Conservation (phyloP, 1,140 invertebrate species). For the Coptotermes formosanus region DNA sequence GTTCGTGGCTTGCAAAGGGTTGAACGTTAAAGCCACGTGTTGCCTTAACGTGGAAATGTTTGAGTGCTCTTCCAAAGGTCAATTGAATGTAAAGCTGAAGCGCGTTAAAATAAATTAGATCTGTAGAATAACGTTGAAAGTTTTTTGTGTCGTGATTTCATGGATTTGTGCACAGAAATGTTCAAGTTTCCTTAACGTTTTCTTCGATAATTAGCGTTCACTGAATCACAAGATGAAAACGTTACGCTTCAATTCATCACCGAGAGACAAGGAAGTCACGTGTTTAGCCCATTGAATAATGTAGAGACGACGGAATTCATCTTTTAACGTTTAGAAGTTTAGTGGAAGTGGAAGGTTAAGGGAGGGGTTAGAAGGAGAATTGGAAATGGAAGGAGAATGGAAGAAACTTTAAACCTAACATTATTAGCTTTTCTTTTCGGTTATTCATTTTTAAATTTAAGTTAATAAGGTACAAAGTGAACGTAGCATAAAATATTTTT, state of each 20-base stretch:
- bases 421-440: neutral
- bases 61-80: neutral
- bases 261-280: neutral
- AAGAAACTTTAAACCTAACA: neutral
- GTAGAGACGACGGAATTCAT: neutral
- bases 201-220: slow-evolving; percentile 12
- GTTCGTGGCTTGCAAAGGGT: too few species aligned
- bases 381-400: neutral
- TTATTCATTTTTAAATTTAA: neutral
- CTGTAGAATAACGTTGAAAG: neutral
- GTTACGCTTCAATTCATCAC: neutral
- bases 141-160: neutral
- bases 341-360: neutral
- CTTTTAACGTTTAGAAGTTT: neutral
- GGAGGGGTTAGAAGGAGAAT: too few species aligned
- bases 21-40: too few species aligned
- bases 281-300: neutral
- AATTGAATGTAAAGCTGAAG: neutral
- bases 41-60: neutral
- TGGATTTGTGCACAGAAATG: neutral
- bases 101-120: neutral
- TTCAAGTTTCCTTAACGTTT: neutral
- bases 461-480: neutral
- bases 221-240: slow-evolving; percentile 1
- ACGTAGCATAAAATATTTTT: neutral